Conservation (phyloP, 2,888 invertebrate species). For the Trissonchulus sp. region DNA sequence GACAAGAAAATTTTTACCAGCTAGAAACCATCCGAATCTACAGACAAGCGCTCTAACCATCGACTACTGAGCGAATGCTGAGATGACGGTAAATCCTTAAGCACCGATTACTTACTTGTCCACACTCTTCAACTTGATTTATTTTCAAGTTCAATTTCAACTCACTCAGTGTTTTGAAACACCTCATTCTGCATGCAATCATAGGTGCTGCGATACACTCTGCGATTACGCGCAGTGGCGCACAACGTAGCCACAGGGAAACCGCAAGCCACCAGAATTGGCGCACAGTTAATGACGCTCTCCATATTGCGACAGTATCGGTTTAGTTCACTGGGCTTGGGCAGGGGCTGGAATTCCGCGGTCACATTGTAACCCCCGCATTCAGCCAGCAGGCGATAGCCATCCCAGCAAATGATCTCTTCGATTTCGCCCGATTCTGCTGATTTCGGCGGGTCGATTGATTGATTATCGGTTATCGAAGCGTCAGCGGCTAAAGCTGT, state of each 20-base stretch:
- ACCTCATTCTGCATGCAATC: conserved; percentile 1
- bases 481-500: too few relatives aligned
- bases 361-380: not conserved
- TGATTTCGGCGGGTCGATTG: too few relatives aligned
- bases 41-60: too few relatives aligned
- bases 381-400: not conserved
- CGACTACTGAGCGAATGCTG: too few relatives aligned
- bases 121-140: too few relatives aligned
- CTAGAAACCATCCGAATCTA: too few relatives aligned
- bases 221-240: not conserved
- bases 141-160: too few relatives aligned
- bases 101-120: too few relatives aligned
- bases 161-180: not conserved
- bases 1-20: too few relatives aligned
- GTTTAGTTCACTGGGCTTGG: not conserved
- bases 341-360: not conserved
- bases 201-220: not conserved
- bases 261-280: not conserved
- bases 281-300: not conserved
- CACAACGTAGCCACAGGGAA: not conserved
- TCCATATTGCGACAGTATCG: not conserved
- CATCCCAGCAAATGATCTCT: not conserved
- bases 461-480: too few relatives aligned
- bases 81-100: too few relatives aligned
- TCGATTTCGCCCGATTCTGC: not conserved